Evolutionary conservation across 2,797 vertebrate species (phyloP).

Genomic region (Avahi laniger): DNA sequence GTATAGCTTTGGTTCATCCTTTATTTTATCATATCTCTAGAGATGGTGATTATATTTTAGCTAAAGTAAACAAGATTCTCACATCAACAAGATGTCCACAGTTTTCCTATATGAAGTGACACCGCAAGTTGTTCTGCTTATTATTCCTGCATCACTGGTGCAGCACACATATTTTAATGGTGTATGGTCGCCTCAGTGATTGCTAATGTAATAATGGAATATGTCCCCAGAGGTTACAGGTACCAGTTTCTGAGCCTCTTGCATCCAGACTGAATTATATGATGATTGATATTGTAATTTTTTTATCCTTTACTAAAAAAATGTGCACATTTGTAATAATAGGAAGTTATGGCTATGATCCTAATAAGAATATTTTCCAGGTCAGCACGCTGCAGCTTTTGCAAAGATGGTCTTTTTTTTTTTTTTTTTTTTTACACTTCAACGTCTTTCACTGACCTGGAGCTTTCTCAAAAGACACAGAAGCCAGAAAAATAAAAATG

Average conservation of each 20-base stretch:
- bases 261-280: constrained; percentile 67
- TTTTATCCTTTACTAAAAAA: constrained; percentile 15
- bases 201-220: constrained; percentile 81
- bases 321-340: constrained; percentile 53
- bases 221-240: constrained; percentile 72
- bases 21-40: constrained; percentile 42
- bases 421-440: constrained; percentile 42
- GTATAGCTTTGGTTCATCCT: constrained; percentile 42
- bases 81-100: background rate
- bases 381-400: background rate
- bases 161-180: constrained; percentile 72
- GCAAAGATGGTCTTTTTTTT: background rate
- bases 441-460: background rate
- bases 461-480: constrained; percentile 31
- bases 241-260: constrained; percentile 75
- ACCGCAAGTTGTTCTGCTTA: constrained; percentile 64
- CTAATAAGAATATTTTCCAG: constrained; percentile 60
- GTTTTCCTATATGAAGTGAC: constrained; percentile 55
- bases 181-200: constrained; percentile 63
- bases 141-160: constrained; percentile 62
- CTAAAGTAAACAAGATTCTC: constrained; percentile 33
- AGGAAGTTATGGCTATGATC: constrained; percentile 50
- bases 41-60: constrained; percentile 57
- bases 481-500: constrained; percentile 35
- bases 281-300: constrained; percentile 68